Percentiles rank a stretch among this genome's conserved stretches.
phyloP scores from a whole-genome alignment of 2,797 vertebrate species.

The Alauda arvensis region DNA sequence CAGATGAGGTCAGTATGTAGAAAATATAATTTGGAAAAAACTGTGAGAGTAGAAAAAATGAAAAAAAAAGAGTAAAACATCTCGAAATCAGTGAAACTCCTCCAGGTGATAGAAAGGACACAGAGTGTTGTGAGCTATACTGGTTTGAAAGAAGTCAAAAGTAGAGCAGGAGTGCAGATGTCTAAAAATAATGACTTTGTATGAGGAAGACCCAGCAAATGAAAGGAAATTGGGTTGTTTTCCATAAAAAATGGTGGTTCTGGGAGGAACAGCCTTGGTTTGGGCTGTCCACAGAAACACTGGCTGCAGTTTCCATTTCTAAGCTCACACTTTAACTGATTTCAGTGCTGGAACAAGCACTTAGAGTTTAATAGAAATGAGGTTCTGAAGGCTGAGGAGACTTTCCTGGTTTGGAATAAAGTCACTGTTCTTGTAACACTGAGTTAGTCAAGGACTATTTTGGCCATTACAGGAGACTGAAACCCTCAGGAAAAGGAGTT shows the following conservation, averaged over 20 bases:
- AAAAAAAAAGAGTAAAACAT: rapidly evolving
- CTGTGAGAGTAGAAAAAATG: neutral
- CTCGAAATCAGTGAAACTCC: neutral
- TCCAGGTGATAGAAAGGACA: neutral
- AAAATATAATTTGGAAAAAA: neutral
- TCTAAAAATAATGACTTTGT: neutral
- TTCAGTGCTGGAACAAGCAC: neutral
- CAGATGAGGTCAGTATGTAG: neutral
- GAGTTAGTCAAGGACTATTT: neutral
- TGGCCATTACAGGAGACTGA: neutral
- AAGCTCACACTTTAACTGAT: neutral
- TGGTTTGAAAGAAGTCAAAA: neutral
- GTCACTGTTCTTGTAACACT: neutral
- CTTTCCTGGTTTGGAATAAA: neutral
- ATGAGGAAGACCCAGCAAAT: neutral
- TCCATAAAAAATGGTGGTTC: neutral
- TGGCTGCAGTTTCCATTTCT: neutral
- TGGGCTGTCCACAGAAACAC: neutral
- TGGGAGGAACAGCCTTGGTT: neutral
- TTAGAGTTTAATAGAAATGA: neutral
- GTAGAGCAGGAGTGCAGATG: neutral
- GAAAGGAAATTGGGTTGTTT: neutral
- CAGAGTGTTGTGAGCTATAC: rapidly evolving
- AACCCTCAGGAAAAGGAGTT: neutral
- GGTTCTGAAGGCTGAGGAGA: neutral